Evolutionary conservation across 2,113 vertebrate genomes (phyloP), one percentile per base, ranked within the genome.

Genomic region (Castor canadensis): DNA sequence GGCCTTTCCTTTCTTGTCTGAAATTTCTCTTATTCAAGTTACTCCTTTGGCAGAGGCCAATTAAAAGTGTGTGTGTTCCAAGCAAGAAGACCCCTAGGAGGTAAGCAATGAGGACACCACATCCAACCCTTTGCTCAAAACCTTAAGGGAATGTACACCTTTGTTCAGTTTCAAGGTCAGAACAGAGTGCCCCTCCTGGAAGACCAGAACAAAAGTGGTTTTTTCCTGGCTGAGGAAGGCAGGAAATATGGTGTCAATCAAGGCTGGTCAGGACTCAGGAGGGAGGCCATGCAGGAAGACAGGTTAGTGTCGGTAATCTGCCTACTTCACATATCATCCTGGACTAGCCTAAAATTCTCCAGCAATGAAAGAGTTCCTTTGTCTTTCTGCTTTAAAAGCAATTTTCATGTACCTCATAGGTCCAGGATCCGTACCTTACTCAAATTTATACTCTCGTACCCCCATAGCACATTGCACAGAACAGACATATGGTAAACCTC

Each of bases 291-390:
- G 0, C 4, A 9, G 24, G n/a, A 69, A 28, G 40, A 54, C n/a
- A 20, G 17, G 12, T 22, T 24, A 1, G 3, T 35, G 4, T 0
- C 7, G 35, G 47, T n/a, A 3, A 56, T 20, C 38, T 19, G 10
- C 35, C 47, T 28, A 0, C 49, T n/a, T 20, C 6, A 0, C 0
- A 2, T 2, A 5, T 13, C 1, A 10, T 62, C 62, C 5, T 6
- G 60, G 49, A 47, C 24, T 9, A 9, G 89, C 30, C 85, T 43
- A 12, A 4, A 0, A 10, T 47, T 56, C 28, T 32, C 40, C 13
- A 52, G 58, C 0, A 6, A 22, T 9, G 28, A 47, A 80, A n/a
- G 47, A 5, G 20, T 5, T 13, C n/a, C 73, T 82, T 71, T 58
- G 83, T 32, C 56, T 56, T 40, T 38, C 1, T 7, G 45, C 54